Percentiles rank a stretch among this genome's conserved stretches.
phyloP scores from a whole-genome alignment of 2,113 vertebrate species.

The Erythrocebus patas region DNA sequence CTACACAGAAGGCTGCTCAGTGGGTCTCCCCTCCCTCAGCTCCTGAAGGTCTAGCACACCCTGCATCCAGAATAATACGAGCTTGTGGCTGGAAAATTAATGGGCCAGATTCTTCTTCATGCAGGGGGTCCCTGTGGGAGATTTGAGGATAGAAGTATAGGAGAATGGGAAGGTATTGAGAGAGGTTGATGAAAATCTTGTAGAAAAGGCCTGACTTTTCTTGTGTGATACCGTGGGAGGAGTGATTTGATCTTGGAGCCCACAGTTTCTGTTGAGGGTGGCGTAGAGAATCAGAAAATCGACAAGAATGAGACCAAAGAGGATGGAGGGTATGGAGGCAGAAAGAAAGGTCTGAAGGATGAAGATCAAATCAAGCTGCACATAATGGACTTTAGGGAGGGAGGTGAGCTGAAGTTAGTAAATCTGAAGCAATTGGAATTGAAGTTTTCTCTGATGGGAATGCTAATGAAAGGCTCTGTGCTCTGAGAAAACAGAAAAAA shows the following conservation, averaged over 20 bases:
- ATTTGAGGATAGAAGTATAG: neutral
- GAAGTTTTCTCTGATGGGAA: neutral
- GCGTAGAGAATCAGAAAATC: neutral
- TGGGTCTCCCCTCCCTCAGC: accelerated
- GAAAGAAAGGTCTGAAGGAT: neutral
- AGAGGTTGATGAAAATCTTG: neutral
- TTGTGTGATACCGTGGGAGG: neutral
- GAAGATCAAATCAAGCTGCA: neutral
- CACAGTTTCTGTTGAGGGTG: neutral
- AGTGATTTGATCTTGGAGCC: accelerated
- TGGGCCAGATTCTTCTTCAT: neutral
- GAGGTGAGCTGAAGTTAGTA: neutral
- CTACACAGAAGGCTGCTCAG: neutral
- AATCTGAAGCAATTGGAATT: neutral
- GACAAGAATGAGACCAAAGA: neutral
- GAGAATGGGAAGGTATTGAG: neutral
- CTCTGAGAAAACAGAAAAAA: neutral
- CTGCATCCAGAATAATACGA: too few species aligned
- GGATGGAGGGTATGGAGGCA: too few species aligned
- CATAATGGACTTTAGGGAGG: neutral
- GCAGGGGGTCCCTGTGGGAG: neutral
- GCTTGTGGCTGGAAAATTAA: neutral
- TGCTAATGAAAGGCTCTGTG: neutral
- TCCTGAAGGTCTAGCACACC: neutral
- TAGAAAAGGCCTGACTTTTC: neutral